These are phyloP conservation scores for Percopsis transmontana DNA, from an alignment of 2,113 vertebrate genomes.

Conservation along the genomic window DNA sequence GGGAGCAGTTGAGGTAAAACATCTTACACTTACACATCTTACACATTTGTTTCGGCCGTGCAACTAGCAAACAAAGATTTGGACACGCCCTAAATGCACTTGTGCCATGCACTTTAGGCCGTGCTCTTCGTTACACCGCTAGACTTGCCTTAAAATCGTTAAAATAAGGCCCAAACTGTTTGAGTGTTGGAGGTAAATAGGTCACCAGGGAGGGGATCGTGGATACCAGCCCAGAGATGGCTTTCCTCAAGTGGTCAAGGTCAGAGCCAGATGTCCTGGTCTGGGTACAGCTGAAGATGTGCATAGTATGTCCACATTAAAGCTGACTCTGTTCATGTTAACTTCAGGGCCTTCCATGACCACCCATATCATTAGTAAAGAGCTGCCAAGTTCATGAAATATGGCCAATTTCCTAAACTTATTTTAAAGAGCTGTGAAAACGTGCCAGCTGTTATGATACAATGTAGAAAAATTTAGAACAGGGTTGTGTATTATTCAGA, in stretches of 20 bases:
- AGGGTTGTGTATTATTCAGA: too few species aligned
- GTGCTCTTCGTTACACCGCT: too few species aligned
- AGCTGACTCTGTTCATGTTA: slow-evolving; percentile 10
- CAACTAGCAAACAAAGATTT: too few species aligned
- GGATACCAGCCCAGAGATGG: slow-evolving; percentile 57
- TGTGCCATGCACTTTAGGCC: too few species aligned
- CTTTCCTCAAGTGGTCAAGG: slow-evolving; percentile 66
- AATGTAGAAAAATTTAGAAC: too few species aligned
- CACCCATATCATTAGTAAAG: slow-evolving; percentile 4
- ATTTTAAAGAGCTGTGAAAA: too few species aligned
- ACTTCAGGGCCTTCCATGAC: background rate
- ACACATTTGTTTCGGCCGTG: too few species aligned
- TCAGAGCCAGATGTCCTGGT: slow-evolving; percentile 60
- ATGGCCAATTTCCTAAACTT: background rate
- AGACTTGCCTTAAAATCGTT: too few species aligned
- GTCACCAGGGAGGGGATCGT: slow-evolving; percentile 66
- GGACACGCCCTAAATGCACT: too few species aligned
- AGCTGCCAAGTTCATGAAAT: slow-evolving; percentile 3
- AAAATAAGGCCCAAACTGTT: background rate
- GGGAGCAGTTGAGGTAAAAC: slow-evolving; percentile 59
- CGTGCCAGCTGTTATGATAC: too few species aligned
- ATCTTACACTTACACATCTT: too few species aligned
- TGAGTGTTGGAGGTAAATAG: slow-evolving; percentile 58
- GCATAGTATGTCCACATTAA: slow-evolving; percentile 30
- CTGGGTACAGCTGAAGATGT: slow-evolving; percentile 35